Evolutionary conservation across 2,797 vertebrate genomes (phyloP), one percentile per base, ranked within the genome.

Genomic region (Sphenopsis melanotis): DNA sequence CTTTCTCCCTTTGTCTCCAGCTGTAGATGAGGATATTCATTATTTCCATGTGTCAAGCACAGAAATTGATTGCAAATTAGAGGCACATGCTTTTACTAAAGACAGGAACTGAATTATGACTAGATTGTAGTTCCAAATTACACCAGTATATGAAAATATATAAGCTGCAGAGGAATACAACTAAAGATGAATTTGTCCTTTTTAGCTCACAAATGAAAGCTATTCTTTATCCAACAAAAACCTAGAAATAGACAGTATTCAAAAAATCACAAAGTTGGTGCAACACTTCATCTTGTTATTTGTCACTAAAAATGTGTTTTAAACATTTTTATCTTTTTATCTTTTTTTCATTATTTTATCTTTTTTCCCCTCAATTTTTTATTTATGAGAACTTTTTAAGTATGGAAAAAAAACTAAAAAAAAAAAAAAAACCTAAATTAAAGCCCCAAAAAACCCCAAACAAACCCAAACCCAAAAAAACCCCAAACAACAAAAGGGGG

Each of bases 11-110:
- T 89, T 95, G 78, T 89, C 44, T 93, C n/a, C 92, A 94, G 52
- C 78, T 95, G 78, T 87, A 84, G 37, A 90, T 87, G 55, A 87
- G 52, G 44, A 80, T 68, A 90, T 94, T 89, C 44, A 82, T 89
- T 87, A 94, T 82, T 94, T 76, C 56, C 49, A 59, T 57, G 71
- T 86, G 83, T 89, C 64, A 87, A 89, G 49, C 1, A 0, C 41
- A 80, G 59, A 94, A 95, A 94, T 18, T 90, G 88, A 87, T 87
- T 94, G 52, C 88, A 94, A 95, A 96, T 96, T 88, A 93, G 57
- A 91, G 75, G 64, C 81, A 94, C 60, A 74, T 92, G 83, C 42
- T 95, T 84, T 77, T 90, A 64, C 81, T 74, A 90, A 89, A 93
- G 81, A 82, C 71, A 87, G 77, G 68, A 83, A 76, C 42, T 83